phyloP scores from a whole-genome alignment of 2,113 vertebrate species.

The Eurystomus gularis region DNA sequence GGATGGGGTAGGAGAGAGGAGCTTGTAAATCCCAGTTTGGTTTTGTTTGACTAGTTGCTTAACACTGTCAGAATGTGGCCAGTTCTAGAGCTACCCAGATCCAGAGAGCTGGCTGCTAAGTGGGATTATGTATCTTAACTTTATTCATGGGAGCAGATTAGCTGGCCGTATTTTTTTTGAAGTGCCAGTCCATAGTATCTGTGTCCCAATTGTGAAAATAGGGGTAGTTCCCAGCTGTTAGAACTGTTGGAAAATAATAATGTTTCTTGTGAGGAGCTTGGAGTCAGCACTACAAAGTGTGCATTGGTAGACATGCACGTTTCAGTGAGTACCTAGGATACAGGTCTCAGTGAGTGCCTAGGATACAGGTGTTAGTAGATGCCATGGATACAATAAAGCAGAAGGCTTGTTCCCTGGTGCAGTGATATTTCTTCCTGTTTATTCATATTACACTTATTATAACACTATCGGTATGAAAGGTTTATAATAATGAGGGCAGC shows the following conservation, averaged over 20 bases:
- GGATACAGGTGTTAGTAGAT: neutral
- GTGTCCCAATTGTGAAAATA: neutral
- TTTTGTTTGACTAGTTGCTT: neutral
- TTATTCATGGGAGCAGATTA: neutral
- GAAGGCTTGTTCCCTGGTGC: neutral
- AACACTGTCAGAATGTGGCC: neutral
- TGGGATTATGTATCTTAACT: neutral
- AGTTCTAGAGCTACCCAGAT: neutral
- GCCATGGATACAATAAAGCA: constrained; percentile 8
- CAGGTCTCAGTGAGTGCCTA: neutral
- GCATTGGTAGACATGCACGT: neutral
- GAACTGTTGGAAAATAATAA: too few species aligned
- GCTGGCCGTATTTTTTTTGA: neutral
- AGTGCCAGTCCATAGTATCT: neutral
- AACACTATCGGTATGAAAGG: neutral
- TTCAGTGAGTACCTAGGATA: neutral
- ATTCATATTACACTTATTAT: constrained; percentile 23
- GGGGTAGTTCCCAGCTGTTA: neutral
- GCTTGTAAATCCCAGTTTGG: neutral
- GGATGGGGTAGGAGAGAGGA: neutral
- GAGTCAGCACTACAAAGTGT: neutral
- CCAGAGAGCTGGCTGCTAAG: neutral
- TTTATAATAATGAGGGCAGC: constrained; percentile 31
- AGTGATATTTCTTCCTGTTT: neutral
- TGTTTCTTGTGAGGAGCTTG: neutral